These are phyloP conservation scores for Chrysomela aeneicollis DNA, from an alignment of 2,888 invertebrate genomes.

Conservation along the genomic window DNA sequence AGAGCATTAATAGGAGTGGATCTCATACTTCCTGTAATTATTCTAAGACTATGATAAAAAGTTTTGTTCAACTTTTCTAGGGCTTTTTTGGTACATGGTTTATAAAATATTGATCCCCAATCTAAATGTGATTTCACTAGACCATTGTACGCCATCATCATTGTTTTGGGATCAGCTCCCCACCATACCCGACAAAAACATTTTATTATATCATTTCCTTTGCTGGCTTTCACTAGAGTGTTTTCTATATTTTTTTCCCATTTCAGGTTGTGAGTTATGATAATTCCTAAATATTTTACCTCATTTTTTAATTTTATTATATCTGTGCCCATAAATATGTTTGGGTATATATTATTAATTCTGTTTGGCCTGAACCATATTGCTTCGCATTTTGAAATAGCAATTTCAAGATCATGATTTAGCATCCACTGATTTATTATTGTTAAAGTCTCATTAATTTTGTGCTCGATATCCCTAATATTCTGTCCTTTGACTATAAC, in stretches of 20 bases:
- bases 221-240: neutral
- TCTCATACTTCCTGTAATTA: conserved; percentile 12
- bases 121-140: neutral
- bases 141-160: neutral
- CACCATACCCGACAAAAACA: neutral
- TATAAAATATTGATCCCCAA: neutral
- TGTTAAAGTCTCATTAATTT: neutral
- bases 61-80: conserved; percentile 3
- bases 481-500: neutral
- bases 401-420: neutral
- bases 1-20: conserved; percentile 10
- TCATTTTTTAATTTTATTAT: neutral
- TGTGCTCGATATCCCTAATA: neutral
- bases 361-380: neutral
- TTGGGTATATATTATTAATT: neutral
- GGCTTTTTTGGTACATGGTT: conserved; percentile 7
- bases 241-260: neutral
- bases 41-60: neutral
- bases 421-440: neutral
- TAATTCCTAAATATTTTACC: neutral
- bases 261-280: neutral
- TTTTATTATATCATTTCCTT: neutral
- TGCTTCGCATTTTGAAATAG: neutral
- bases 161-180: neutral
- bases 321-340: neutral